Percentiles rank a stretch among this genome's conserved stretches.
These are phyloP conservation scores for Actenoides hombroni DNA, from an alignment of 2,113 vertebrate species.

Conservation along the genomic window DNA sequence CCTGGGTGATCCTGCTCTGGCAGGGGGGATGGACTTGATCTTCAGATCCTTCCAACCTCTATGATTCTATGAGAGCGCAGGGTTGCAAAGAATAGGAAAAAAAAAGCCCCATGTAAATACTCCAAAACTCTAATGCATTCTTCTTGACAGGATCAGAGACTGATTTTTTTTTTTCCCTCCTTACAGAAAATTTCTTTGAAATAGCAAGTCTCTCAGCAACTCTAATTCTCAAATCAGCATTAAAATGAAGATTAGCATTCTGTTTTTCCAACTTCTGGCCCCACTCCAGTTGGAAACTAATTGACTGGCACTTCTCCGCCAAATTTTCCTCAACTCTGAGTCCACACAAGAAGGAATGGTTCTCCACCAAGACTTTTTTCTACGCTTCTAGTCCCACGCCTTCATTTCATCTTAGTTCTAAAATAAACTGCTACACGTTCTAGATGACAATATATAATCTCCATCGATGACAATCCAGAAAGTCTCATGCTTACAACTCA, in stretches of 20 bases:
- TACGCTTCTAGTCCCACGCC: not conserved
- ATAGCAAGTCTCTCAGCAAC: not conserved
- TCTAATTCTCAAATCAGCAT: not conserved
- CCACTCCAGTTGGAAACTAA: not conserved
- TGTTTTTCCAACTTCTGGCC: not conserved
- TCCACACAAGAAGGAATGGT: not conserved
- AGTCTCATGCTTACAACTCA: not conserved
- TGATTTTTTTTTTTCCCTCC: too few relatives aligned
- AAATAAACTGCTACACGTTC: not conserved
- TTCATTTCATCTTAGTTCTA: not conserved
- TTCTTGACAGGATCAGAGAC: not conserved
- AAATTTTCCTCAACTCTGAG: not conserved
- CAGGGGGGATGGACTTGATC: too few relatives aligned
- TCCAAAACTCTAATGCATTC: not conserved
- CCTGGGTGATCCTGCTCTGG: too few relatives aligned
- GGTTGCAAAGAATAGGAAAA: not conserved
- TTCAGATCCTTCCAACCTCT: too few relatives aligned
- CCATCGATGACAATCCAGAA: not conserved
- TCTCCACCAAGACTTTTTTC: not conserved
- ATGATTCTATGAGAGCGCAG: not conserved
- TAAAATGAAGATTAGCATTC: not conserved
- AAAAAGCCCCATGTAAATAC: fast-evolving
- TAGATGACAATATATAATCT: not conserved
- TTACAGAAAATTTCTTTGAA: not conserved
- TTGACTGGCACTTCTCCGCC: not conserved